Evolutionary conservation across 1,140 invertebrate genomes (phyloP).

Genomic region (Pinna nobilis): DNA sequence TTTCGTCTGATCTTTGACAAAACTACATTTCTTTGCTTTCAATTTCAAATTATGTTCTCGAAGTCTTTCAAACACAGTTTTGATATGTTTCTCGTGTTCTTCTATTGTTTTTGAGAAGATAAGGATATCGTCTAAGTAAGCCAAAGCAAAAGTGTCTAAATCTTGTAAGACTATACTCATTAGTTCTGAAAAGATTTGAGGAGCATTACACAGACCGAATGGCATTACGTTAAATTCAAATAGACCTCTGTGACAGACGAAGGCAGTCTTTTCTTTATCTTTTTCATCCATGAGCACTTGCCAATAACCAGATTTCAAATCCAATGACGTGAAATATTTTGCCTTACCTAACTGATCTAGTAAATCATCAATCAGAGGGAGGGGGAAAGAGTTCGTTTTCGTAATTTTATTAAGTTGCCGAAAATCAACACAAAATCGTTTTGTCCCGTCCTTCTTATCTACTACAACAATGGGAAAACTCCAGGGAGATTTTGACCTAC

Average conservation of each 20-base stretch:
- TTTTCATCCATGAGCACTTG: conserved; percentile 27
- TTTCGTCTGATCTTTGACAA: too few species aligned
- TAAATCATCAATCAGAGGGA: conserved; percentile 4
- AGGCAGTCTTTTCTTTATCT: conserved; percentile 20
- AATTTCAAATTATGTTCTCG: conserved; percentile 42
- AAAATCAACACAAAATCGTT: conserved; percentile 54
- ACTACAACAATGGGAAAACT: conserved; percentile 76
- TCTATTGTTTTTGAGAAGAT: conserved; percentile 48
- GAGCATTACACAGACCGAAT: conserved; percentile 26
- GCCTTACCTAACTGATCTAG: neutral
- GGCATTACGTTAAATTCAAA: conserved; percentile 28
- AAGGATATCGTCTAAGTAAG: conserved; percentile 64
- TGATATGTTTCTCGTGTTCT: conserved; percentile 43
- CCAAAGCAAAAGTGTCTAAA: conserved; percentile 20
- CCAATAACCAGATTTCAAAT: conserved; percentile 15
- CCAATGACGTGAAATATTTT: conserved; percentile 17
- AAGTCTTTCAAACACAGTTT: conserved; percentile 53
- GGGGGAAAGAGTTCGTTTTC: neutral
- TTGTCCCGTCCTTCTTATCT: conserved; percentile 73
- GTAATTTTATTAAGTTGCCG: conserved; percentile 12
- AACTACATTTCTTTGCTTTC: conserved; percentile 44
- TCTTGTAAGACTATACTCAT: conserved; percentile 20
- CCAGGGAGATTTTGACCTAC: conserved; percentile 70
- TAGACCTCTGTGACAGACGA: conserved; percentile 11
- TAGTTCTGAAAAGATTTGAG: conserved; percentile 12